Evolutionary conservation across 2,888 invertebrate genomes (phyloP).

Genomic region (Philopedon plagiatum): DNA sequence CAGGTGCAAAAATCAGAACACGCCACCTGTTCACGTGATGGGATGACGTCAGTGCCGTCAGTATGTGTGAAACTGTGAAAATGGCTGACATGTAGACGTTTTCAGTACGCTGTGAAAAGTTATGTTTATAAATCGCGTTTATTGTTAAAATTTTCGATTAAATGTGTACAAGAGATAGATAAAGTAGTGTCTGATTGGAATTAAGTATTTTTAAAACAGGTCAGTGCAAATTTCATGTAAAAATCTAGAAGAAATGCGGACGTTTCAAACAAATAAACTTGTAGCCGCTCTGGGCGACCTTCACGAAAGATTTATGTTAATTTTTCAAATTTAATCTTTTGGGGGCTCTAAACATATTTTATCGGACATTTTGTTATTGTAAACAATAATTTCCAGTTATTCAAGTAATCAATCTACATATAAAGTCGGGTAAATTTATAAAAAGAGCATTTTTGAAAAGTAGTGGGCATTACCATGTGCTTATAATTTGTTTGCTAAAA

Average conservation of each 20-base stretch:
- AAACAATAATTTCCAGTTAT: conserved; percentile 9
- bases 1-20: conserved; percentile 8
- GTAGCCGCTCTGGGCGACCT: conserved; percentile 49
- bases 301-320: conserved; percentile 48
- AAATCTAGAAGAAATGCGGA: not conserved
- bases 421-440: not conserved
- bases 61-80: not conserved
- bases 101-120: conserved; percentile 13
- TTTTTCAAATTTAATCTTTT: conserved; percentile 25
- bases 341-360: not conserved
- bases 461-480: not conserved
- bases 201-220: conserved; percentile 14
- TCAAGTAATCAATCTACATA: not conserved
- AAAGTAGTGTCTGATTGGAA: not conserved
- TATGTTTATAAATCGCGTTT: conserved; percentile 1
- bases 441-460: not conserved
- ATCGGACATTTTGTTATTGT: not conserved
- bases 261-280: conserved; percentile 27
- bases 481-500: not conserved
- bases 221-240: conserved; percentile 16
- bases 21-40: conserved; percentile 25
- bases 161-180: not conserved
- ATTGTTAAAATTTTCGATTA: conserved; percentile 20
- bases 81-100: conserved; percentile 23
- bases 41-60: conserved; percentile 23